phyloP scores from a whole-genome alignment of 2,888 invertebrate genomes.

The Aphidoletes aphidimyza region DNA sequence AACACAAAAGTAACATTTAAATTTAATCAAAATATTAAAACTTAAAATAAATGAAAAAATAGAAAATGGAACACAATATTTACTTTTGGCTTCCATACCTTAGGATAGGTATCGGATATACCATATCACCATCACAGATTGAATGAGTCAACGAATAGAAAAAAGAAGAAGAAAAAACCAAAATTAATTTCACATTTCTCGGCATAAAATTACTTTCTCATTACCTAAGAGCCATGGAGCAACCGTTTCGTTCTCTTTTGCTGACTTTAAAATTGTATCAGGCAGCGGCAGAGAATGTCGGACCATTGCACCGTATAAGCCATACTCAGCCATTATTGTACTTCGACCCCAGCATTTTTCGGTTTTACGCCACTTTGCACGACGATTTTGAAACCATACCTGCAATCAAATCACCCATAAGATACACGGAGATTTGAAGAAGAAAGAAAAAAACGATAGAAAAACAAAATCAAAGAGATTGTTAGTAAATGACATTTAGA shows the following conservation, averaged over 20 bases:
- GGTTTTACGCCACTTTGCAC: conserved; percentile 99
- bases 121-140: too few relatives aligned
- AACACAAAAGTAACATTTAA: not conserved
- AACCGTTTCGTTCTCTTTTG: conserved; percentile 95
- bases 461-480: conserved; percentile 18
- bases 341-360: conserved; percentile 99
- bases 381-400: conserved; percentile 96
- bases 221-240: conserved; percentile 99
- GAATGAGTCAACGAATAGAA: too few relatives aligned
- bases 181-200: too few relatives aligned
- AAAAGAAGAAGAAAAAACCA: too few relatives aligned
- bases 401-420: too few relatives aligned
- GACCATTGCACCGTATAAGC: conserved; percentile 99
- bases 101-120: too few relatives aligned
- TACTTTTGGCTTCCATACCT: conserved; percentile 74
- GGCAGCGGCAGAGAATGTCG: conserved; percentile 97
- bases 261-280: conserved; percentile 97
- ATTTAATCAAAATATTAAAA: conserved; percentile 38
- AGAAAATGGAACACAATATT: conserved; percentile 60
- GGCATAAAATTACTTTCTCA: too few relatives aligned
- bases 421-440: too few relatives aligned
- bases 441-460: conserved; percentile 56
- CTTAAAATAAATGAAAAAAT: conserved; percentile 55
- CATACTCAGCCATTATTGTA: conserved; percentile 99
- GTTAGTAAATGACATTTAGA: conserved; percentile 6